Percentiles rank a stretch among this genome's conserved stretches.
These are phyloP conservation scores for Arctocebus calabarensis DNA, from an alignment of 2,797 vertebrate genomes.

Conservation along the genomic window DNA sequence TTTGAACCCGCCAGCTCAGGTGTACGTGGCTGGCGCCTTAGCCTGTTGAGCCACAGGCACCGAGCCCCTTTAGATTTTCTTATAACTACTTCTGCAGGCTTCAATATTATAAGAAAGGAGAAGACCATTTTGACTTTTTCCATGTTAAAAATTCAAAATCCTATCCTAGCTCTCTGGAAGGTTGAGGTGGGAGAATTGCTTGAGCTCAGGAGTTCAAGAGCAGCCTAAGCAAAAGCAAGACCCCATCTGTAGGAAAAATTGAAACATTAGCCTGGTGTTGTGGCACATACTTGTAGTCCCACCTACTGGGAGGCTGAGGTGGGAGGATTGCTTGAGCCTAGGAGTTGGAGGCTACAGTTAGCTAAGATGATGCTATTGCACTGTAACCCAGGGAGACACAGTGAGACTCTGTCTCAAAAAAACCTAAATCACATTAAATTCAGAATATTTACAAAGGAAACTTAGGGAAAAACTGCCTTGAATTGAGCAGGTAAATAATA, in stretches of 20 bases:
- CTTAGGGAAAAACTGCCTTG: neutral
- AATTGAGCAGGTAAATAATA: neutral
- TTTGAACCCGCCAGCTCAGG: too few species aligned
- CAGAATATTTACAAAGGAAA: slow-evolving; percentile 44
- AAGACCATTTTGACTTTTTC: neutral
- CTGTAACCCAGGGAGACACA: neutral
- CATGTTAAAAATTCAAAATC: slow-evolving; percentile 5
- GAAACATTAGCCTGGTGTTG: neutral
- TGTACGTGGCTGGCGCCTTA: too few species aligned
- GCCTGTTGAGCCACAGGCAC: too few species aligned
- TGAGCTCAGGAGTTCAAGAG: neutral
- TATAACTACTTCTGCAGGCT: neutral
- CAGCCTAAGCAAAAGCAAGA: neutral
- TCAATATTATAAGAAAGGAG: neutral
- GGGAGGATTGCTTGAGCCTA: neutral
- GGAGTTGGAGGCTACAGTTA: neutral
- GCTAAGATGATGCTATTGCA: neutral
- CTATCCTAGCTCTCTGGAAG: neutral
- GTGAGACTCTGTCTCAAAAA: neutral
- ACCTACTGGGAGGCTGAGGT: neutral
- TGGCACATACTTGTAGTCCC: neutral
- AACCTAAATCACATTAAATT: neutral
- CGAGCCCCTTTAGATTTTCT: too few species aligned
- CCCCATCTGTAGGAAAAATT: neutral
- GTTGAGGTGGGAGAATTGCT: neutral